These are phyloP conservation scores for Stenoptilia bipunctidactyla DNA, from an alignment of 2,888 invertebrate genomes.

Conservation along the genomic window DNA sequence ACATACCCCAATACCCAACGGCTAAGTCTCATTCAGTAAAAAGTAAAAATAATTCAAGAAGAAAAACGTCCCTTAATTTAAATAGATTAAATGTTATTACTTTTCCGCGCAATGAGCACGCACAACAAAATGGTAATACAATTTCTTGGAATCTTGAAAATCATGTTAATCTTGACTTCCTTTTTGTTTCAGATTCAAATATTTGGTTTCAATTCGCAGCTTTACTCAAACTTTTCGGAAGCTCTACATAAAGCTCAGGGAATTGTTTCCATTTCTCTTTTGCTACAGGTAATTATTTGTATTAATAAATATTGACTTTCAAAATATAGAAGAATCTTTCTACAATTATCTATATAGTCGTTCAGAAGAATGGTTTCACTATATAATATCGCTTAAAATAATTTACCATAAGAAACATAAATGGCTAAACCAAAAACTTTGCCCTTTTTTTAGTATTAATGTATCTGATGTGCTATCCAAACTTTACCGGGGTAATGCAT, in stretches of 20 bases:
- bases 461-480: too few species aligned
- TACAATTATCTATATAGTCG: too few species aligned
- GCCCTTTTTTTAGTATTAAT: too few species aligned
- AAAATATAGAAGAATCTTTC: too few species aligned
- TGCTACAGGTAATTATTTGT: constrained; percentile 84
- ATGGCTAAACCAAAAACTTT: too few species aligned
- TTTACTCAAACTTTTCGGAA: constrained; percentile 96
- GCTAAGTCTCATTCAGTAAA: too few species aligned
- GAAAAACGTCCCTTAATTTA: constrained; percentile 4
- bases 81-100: constrained; percentile 1
- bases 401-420: too few species aligned
- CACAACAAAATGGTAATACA: constrained; percentile 1
- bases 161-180: constrained; percentile 10
- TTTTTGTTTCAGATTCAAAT: constrained; percentile 90
- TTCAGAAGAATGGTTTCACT: too few species aligned
- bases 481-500: too few species aligned
- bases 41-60: constrained; percentile 3
- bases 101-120: constrained; percentile 1
- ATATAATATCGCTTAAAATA: too few species aligned
- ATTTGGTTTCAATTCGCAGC: constrained; percentile 97
- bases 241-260: constrained; percentile 95
- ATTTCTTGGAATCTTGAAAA: constrained; percentile 4
- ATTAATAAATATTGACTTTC: too few species aligned
- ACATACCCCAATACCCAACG: too few species aligned
- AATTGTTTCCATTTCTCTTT: constrained; percentile 92